Conservation (phyloP, 2,797 vertebrate genomes). For the Astyanax mexicanus region DNA sequence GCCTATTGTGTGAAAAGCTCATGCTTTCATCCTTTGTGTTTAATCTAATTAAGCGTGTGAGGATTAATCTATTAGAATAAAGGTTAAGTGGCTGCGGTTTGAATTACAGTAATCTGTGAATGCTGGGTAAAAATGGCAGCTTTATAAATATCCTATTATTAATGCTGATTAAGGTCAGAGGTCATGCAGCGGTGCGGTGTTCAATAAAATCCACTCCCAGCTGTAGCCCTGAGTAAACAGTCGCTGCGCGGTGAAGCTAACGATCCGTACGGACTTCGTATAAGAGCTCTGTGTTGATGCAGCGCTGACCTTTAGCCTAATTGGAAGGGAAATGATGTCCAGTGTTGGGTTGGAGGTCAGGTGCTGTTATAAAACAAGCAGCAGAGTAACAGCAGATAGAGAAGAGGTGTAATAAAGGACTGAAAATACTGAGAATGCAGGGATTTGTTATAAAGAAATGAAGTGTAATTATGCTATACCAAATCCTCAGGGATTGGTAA, state of each 20-base stretch:
- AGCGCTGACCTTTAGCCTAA: neutral
- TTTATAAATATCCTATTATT: neutral
- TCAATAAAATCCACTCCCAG: neutral
- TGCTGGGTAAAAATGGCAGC: neutral
- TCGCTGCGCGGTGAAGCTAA: neutral
- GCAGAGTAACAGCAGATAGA: slow-evolving; percentile 19
- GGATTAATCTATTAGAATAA: neutral
- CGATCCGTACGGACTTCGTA: neutral
- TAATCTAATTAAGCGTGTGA: neutral
- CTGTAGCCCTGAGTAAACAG: neutral
- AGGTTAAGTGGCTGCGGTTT: neutral
- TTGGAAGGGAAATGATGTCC: neutral
- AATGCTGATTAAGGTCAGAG: neutral
- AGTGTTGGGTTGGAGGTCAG: neutral
- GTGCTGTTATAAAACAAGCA: neutral
- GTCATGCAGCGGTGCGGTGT: neutral
- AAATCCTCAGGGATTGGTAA: no score
- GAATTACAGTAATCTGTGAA: neutral
- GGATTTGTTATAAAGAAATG: neutral
- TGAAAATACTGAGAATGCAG: neutral
- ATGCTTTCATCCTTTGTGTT: no score
- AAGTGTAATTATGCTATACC: no score
- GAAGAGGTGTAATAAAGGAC: slow-evolving; percentile 17
- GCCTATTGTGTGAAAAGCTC: no score
- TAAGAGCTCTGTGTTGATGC: neutral